These are phyloP conservation scores for Melanocharis versteri DNA, from an alignment of 2,113 vertebrate species.

Conservation along the genomic window DNA sequence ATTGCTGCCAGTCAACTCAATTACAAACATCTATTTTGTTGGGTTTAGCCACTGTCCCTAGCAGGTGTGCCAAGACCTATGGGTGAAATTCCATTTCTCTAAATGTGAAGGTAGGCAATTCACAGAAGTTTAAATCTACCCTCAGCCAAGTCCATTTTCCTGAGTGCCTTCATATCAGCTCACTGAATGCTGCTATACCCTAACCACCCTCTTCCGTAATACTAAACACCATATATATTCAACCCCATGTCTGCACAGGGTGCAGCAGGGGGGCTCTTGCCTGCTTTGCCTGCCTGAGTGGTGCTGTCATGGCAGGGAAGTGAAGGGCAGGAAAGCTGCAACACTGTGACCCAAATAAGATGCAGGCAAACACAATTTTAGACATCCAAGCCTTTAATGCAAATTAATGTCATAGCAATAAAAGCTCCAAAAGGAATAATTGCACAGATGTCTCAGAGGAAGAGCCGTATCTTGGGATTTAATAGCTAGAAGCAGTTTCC, in stretches of 20 bases:
- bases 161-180: background rate
- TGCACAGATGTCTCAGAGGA: background rate
- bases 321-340: background rate
- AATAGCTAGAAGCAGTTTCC: background rate
- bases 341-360: background rate
- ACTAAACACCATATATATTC: fast-evolving
- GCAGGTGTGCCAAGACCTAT: background rate
- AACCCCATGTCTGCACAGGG: fast-evolving
- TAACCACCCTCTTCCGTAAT: background rate
- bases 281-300: background rate
- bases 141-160: background rate
- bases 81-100: background rate
- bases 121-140: background rate
- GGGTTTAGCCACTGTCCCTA: background rate
- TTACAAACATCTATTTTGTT: background rate
- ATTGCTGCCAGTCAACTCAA: background rate
- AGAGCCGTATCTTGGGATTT: background rate
- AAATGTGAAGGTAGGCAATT: background rate
- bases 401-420: background rate
- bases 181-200: background rate
- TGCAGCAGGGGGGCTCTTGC: fast-evolving
- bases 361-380: background rate
- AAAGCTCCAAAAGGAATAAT: background rate
- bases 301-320: background rate
- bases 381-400: background rate